Conservation (phyloP, 2,113 vertebrate species). For the Pseudorhombus dupliciocellatus region DNA sequence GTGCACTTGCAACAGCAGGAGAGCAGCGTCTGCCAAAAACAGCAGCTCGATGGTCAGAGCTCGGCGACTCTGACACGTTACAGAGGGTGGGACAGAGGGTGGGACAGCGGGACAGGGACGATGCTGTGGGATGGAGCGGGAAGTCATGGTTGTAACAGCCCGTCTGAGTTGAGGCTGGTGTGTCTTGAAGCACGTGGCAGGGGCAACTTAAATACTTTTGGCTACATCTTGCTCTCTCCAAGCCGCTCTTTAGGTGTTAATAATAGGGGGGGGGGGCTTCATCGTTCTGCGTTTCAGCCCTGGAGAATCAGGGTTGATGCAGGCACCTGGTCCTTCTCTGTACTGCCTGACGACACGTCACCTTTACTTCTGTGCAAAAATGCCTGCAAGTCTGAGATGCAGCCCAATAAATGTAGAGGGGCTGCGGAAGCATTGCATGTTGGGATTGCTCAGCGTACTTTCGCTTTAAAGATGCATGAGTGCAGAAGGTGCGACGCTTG, state of each 20-base stretch:
- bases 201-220: neutral
- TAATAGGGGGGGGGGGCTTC: neutral
- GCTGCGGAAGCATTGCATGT: neutral
- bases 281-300: conserved; percentile 2
- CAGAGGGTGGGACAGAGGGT: neutral
- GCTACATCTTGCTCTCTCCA: neutral
- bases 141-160: neutral
- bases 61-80: neutral
- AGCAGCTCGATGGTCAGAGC: conserved; percentile 24
- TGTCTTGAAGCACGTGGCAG: neutral
- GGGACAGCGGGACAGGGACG: neutral
- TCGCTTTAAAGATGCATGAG: neutral
- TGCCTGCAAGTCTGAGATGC: neutral
- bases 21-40: conserved; percentile 21
- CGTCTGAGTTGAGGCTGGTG: conserved; percentile 4
- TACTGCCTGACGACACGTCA: neutral
- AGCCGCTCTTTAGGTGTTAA: conserved; percentile 3
- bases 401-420: neutral
- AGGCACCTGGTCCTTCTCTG: conserved; percentile 1
- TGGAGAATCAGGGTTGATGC: conserved; percentile 36
- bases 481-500: neutral
- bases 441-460: neutral
- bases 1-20: conserved; percentile 20
- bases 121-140: neutral
- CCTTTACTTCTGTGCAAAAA: conserved; percentile 24